Evolutionary conservation across 2,113 vertebrate species (phyloP).

Genomic region (Phrynosoma blainvillii): DNA sequence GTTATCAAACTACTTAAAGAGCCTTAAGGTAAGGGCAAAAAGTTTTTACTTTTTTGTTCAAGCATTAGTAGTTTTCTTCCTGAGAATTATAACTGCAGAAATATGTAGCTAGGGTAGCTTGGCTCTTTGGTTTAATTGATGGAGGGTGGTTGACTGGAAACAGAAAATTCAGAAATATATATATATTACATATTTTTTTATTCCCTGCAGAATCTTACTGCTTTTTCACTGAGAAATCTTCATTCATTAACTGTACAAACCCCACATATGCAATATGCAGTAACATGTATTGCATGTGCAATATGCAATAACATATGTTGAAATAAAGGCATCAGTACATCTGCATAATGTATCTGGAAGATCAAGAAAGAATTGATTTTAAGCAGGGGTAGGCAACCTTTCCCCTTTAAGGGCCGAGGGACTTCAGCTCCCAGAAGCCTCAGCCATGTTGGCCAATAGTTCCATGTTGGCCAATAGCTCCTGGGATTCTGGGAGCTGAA

Average conservation of each 20-base stretch:
- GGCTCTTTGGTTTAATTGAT: neutral
- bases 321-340: too few relatives aligned
- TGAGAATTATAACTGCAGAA: neutral
- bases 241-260: neutral
- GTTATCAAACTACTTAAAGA: slow-evolving; percentile 95
- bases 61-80: neutral
- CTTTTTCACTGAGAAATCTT: neutral
- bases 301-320: neutral
- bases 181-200: neutral
- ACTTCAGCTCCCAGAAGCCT: too few relatives aligned
- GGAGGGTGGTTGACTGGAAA: neutral
- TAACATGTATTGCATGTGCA: neutral
- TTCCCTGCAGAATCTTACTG: neutral
- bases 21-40: slow-evolving; percentile 86
- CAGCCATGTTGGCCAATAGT: too few relatives aligned
- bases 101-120: neutral
- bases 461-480: too few relatives aligned
- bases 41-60: neutral
- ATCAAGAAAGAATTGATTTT: neutral
- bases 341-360: neutral
- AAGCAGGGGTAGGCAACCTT: too few relatives aligned
- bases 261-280: neutral
- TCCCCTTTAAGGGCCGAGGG: too few relatives aligned
- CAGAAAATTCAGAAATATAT: neutral
- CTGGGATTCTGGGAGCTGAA: too few relatives aligned